Evolutionary conservation across 2,113 vertebrate genomes (phyloP).

Genomic region (Pollachius pollachius): DNA sequence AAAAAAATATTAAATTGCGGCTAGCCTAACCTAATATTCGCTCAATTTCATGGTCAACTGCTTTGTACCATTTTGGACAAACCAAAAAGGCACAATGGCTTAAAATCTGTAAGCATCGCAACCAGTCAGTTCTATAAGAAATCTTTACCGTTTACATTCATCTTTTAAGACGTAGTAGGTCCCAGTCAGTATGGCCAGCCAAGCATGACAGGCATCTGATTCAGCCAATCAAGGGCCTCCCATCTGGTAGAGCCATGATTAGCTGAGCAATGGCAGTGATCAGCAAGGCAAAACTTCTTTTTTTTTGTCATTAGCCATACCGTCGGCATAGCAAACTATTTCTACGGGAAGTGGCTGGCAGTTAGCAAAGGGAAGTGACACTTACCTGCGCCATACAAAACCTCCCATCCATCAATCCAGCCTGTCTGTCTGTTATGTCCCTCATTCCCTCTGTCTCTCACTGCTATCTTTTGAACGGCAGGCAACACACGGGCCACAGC

Average conservation of each 20-base stretch:
- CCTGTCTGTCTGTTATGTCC: slow-evolving; percentile 33
- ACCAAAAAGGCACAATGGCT: too few relatives aligned
- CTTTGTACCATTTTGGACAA: too few relatives aligned
- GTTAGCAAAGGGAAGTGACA: slow-evolving; percentile 57
- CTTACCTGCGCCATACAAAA: slow-evolving; percentile 74
- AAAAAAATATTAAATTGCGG: too few relatives aligned
- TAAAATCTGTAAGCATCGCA: too few relatives aligned
- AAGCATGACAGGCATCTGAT: slow-evolving; percentile 36
- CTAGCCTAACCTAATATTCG: too few relatives aligned
- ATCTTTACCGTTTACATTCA: too few relatives aligned
- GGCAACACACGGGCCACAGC: slow-evolving; percentile 71
- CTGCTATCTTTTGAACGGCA: slow-evolving; percentile 72
- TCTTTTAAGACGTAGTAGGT: too few relatives aligned
- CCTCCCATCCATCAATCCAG: slow-evolving; percentile 62
- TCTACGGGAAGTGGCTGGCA: slow-evolving; percentile 53
- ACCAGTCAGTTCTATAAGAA: too few relatives aligned
- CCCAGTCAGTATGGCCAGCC: slow-evolving; percentile 31
- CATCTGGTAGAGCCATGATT: slow-evolving; percentile 25
- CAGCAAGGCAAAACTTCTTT: slow-evolving; percentile 12
- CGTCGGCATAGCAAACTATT: slow-evolving; percentile 49
- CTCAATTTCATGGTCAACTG: too few relatives aligned
- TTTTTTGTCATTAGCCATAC: slow-evolving; percentile 37
- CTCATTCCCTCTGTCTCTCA: slow-evolving; percentile 48
- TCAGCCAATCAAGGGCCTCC: slow-evolving; percentile 53
- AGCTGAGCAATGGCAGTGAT: slow-evolving; percentile 40